Conservation (phyloP, 2,888 invertebrate species). For the Aphidoletes aphidimyza region DNA sequence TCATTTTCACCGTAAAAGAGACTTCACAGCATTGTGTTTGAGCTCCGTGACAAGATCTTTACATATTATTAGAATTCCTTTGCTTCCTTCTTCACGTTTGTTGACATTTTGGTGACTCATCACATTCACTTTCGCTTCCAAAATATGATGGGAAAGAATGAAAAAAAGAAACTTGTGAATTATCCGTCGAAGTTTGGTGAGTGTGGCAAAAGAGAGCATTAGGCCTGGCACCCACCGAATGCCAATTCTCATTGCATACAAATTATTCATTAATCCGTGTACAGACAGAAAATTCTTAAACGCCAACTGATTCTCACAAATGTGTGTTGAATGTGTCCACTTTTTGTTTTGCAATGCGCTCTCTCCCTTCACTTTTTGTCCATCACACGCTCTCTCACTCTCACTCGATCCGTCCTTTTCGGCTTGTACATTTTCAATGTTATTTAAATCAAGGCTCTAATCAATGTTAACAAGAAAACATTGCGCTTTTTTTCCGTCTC, state of each 20-base stretch:
- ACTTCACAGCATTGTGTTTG: not conserved
- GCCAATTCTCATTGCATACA: constrained; percentile 25
- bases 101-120: constrained; percentile 1
- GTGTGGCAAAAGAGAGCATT: no score
- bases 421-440: not conserved
- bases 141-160: not conserved
- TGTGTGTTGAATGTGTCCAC: no score
- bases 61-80: not conserved
- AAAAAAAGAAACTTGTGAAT: not conserved
- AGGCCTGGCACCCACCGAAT: not conserved
- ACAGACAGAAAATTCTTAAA: not conserved
- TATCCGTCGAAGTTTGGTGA: no score
- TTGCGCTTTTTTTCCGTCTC: constrained; percentile 28
- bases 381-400: no score
- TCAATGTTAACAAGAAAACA: constrained; percentile 43
- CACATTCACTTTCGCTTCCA: constrained; percentile 18
- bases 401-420: not conserved
- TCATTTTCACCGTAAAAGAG: not conserved
- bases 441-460: constrained; percentile 51
- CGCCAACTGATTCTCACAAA: not conserved
- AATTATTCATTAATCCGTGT: constrained; percentile 2
- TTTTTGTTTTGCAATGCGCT: no score
- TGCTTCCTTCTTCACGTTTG: not conserved
- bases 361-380: no score
- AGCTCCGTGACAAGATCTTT: constrained; percentile 4